Evolutionary conservation across 2,797 vertebrate species (phyloP).

Genomic region (Tapera naevia): DNA sequence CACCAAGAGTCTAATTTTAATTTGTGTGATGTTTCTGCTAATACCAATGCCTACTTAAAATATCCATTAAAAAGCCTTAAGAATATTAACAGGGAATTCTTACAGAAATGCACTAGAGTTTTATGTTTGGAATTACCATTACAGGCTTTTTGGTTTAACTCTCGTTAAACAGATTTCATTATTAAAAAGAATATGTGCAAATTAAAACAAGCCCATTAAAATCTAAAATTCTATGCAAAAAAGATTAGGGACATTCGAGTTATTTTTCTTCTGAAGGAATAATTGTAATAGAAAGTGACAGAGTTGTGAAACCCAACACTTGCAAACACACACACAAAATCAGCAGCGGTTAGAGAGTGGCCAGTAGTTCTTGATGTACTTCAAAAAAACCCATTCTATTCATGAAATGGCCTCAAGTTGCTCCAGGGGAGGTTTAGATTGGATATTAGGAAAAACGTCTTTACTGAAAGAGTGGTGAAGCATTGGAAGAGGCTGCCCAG

Average conservation of each 20-base stretch:
- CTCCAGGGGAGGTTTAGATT: too few relatives aligned
- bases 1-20: conserved; percentile 74
- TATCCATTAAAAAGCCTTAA: conserved; percentile 72
- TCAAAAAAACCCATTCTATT: neutral
- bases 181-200: conserved; percentile 73
- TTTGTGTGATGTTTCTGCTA: conserved; percentile 75
- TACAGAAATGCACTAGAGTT: conserved; percentile 64
- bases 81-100: conserved; percentile 77
- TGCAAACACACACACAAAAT: neutral
- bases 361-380: neutral
- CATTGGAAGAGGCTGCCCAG: too few relatives aligned
- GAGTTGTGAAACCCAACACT: neutral
- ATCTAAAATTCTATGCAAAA: conserved; percentile 59
- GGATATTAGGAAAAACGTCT: too few relatives aligned
- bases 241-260: conserved; percentile 49
- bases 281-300: conserved; percentile 17
- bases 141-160: conserved; percentile 76
- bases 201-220: conserved; percentile 76
- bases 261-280: conserved; percentile 40
- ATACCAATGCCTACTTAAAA: conserved; percentile 77
- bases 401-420: too few relatives aligned
- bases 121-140: conserved; percentile 77
- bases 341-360: neutral
- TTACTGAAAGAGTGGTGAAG: too few relatives aligned
- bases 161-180: conserved; percentile 76